Percentiles rank a stretch among this genome's conserved stretches.
phyloP scores from a whole-genome alignment of 2,888 invertebrate genomes.

The Papilio protenor region DNA sequence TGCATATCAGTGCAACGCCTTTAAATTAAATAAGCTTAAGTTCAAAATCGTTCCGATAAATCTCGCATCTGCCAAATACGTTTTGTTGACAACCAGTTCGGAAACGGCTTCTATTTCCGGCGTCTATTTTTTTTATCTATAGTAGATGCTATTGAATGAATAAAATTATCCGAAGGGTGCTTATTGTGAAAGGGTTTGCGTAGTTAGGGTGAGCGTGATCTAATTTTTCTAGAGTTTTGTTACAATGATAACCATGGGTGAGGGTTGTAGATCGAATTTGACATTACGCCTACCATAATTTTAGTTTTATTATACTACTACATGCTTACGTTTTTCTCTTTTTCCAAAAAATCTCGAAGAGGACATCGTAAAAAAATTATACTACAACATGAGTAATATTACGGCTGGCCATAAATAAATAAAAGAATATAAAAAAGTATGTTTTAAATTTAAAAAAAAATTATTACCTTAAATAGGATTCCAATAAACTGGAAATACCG shows the following conservation, averaged over 20 bases:
- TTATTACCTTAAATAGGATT: neutral
- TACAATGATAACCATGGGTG: slow-evolving; percentile 48
- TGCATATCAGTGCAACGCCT: slow-evolving; percentile 47
- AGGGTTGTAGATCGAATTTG: slow-evolving; percentile 41
- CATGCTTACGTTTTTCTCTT: neutral
- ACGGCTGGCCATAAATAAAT: too few species aligned
- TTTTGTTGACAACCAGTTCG: slow-evolving; percentile 64
- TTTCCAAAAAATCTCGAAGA: too few species aligned
- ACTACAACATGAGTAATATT: too few species aligned
- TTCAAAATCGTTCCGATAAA: slow-evolving; percentile 39
- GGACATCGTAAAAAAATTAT: too few species aligned
- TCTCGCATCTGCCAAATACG: slow-evolving; percentile 42
- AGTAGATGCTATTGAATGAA: slow-evolving; percentile 72
- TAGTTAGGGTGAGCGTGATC: slow-evolving; percentile 61
- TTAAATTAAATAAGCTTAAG: slow-evolving; percentile 51
- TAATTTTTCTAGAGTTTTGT: slow-evolving; percentile 61
- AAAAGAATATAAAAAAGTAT: neutral
- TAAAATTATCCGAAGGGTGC: slow-evolving; percentile 78
- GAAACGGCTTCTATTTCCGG: slow-evolving; percentile 69
- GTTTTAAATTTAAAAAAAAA: too few species aligned
- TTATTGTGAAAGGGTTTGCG: slow-evolving; percentile 60
- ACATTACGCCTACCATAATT: slow-evolving; percentile 29
- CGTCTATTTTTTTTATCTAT: slow-evolving; percentile 65
- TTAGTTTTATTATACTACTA: slow-evolving; percentile 1
- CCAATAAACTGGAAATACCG: neutral